A percentile compares a stretch with the other conserved stretches of the same genome.
These are phyloP conservation scores for Cheilosia impressa DNA, from an alignment of 2,888 invertebrate species.

Conservation along the genomic window DNA sequence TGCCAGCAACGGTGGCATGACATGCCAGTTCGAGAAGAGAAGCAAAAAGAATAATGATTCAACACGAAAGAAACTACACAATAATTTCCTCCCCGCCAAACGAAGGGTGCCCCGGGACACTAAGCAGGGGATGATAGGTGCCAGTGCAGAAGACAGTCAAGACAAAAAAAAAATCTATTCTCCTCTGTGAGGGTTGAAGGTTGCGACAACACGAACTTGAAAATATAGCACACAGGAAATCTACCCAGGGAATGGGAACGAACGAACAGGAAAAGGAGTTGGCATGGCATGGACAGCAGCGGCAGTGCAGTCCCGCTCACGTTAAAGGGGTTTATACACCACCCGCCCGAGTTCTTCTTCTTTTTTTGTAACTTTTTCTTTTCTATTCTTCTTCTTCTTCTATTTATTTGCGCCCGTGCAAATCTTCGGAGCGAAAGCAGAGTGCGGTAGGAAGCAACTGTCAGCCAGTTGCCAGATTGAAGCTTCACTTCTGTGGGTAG, in stretches of 20 bases:
- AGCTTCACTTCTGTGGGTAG: constrained; percentile 69
- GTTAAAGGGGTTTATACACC: constrained; percentile 3
- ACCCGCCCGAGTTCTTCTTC: constrained; percentile 8
- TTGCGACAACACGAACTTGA: constrained; percentile 74
- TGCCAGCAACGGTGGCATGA: constrained; percentile 11
- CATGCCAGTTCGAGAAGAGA: constrained; percentile 41
- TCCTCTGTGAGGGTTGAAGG: constrained; percentile 66
- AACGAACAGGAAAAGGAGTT: constrained; percentile 56
- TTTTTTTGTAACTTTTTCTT: constrained; percentile 20
- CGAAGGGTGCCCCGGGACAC: constrained; percentile 40
- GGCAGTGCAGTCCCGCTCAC: constrained; percentile 14
- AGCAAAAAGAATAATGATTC: constrained; percentile 69
- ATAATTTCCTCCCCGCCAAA: constrained; percentile 57
- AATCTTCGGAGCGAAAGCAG: constrained; percentile 30
- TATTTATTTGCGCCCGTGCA: constrained; percentile 27
- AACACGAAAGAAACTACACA: constrained; percentile 74
- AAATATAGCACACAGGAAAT: constrained; percentile 63
- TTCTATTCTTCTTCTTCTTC: constrained; percentile 11
- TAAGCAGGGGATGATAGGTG: constrained; percentile 63
- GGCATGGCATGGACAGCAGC: constrained; percentile 64
- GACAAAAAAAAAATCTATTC: constrained; percentile 45
- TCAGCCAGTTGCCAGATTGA: constrained; percentile 74
- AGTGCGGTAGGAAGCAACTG: constrained; percentile 70
- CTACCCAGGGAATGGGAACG: constrained; percentile 42
- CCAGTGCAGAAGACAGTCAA: constrained; percentile 66